Conservation (phyloP, 2,888 invertebrate genomes). For the Drosophila mettleri region DNA sequence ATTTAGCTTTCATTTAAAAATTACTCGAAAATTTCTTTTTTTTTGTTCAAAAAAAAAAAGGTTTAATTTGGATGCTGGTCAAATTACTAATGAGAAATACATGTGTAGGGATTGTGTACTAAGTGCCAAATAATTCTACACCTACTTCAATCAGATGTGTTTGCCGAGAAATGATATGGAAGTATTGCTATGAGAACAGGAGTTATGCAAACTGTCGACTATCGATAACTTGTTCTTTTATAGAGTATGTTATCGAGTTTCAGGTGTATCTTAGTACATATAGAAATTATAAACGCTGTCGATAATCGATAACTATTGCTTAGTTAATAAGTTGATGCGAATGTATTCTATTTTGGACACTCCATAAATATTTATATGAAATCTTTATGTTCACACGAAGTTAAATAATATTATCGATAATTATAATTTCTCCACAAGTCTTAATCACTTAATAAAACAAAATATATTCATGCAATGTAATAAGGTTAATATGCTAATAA, state of each 20-base stretch:
- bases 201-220: background rate
- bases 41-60: constrained; percentile 1
- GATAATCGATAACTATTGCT: background rate
- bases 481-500: no score
- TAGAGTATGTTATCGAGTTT: background rate
- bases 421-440: no score
- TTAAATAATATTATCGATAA: no score
- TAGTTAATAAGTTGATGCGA: background rate
- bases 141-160: constrained; percentile 17
- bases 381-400: no score
- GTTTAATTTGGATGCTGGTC: constrained; percentile 34
- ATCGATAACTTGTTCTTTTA: background rate
- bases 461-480: no score
- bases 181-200: background rate
- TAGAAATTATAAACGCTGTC: background rate
- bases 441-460: no score
- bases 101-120: background rate
- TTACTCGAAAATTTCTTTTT: constrained; percentile 2
- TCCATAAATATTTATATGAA: no score
- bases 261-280: background rate
- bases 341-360: no score
- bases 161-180: background rate
- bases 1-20: constrained; percentile 9
- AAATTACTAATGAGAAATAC: constrained; percentile 13
- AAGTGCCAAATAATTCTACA: constrained; percentile 4